A percentile compares a stretch with the other conserved stretches of the same genome.
Conservation (phyloP, 2,888 invertebrate species). For the Liodrosophila aerea region DNA sequence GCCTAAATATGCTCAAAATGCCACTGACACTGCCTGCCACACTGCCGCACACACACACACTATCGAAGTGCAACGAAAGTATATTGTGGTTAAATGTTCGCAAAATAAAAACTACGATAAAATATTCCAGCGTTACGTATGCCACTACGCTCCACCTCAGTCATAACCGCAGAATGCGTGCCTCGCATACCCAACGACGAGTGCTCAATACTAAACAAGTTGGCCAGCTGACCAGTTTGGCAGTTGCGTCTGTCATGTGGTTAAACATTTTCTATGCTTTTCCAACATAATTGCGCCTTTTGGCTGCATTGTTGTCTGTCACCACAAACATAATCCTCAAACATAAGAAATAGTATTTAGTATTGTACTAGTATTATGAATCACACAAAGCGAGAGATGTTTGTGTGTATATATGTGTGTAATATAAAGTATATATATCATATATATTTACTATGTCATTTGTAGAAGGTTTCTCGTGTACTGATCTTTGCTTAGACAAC, state of each 20-base stretch:
- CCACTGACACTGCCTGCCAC: background rate
- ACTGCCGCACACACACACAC: background rate
- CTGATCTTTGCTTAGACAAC: no score
- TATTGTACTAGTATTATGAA: no score
- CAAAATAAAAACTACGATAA: background rate
- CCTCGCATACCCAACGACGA: constrained; percentile 25
- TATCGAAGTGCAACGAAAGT: constrained; percentile 23
- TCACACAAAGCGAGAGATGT: no score
- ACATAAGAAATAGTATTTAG: no score
- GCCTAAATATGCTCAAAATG: constrained; percentile 18
- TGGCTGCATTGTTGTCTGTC: no score
- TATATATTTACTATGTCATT: no score
- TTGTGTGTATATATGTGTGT: no score
- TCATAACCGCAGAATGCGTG: constrained; percentile 32
- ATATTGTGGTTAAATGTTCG: constrained; percentile 2
- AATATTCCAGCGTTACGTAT: constrained; percentile 28
- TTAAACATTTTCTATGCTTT: no score
- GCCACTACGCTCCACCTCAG: background rate
- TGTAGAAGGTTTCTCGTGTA: no score
- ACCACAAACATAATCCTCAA: no score
- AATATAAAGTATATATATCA: no score
- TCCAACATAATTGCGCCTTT: no score
- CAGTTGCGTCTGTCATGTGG: background rate
- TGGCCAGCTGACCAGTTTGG: constrained; percentile 16
- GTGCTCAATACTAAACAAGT: constrained; percentile 23